These are phyloP conservation scores for Tinamus major DNA, from an alignment of 2,797 vertebrate genomes.

Conservation along the genomic window DNA sequence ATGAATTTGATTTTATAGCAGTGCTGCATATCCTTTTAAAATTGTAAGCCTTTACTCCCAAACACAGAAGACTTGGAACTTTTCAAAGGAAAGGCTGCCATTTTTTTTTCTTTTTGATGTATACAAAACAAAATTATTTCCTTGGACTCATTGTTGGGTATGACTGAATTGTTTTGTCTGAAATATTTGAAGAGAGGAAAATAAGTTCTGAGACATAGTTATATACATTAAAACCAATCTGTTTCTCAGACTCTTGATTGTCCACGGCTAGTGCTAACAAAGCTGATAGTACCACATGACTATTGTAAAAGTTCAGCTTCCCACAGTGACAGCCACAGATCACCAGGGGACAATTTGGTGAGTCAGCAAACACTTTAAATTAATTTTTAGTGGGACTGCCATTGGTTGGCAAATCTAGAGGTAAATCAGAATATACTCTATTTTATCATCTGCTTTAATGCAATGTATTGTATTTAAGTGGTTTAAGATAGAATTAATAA, in stretches of 20 bases:
- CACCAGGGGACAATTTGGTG: neutral
- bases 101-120: neutral
- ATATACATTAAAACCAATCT: neutral
- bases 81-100: neutral
- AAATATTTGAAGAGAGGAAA: conserved; percentile 16
- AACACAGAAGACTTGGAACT: neutral
- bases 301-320: neutral
- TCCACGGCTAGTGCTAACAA: neutral
- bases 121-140: conserved; percentile 24
- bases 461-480: neutral
- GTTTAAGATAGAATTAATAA: neutral
- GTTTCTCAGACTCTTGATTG: neutral
- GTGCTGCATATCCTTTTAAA: neutral
- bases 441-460: conserved; percentile 12
- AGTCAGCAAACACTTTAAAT: neutral
- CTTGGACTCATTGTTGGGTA: neutral
- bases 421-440: neutral
- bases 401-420: neutral
- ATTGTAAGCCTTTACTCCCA: conserved; percentile 5
- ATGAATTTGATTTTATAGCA: neutral
- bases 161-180: neutral
- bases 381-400: neutral
- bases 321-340: neutral
- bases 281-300: neutral
- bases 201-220: neutral